Evolutionary conservation across 92 coral and sea anemone genomes (phyloP).

Genomic region (Epizoanthus fatuus): DNA sequence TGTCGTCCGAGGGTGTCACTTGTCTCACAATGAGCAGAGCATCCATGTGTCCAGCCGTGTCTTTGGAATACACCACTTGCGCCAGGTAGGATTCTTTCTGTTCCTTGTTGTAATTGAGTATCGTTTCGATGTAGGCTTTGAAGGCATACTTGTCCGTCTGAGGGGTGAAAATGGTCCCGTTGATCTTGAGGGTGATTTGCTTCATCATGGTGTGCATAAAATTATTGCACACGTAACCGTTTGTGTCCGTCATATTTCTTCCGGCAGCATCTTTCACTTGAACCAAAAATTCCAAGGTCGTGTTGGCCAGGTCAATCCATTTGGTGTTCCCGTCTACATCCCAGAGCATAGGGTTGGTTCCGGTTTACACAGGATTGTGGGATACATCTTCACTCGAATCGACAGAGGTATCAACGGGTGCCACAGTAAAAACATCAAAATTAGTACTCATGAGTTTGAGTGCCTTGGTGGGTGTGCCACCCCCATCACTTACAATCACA

Average conservation of each 20-base stretch:
- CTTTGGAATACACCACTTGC: constrained; percentile 15
- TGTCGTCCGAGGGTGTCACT: too few species aligned
- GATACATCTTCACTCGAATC: neutral
- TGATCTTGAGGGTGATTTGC: constrained; percentile 40
- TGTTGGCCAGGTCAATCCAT: constrained; percentile 34
- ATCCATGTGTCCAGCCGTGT: constrained; percentile 28
- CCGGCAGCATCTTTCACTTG: constrained; percentile 9
- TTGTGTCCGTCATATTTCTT: neutral
- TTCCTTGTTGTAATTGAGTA: constrained; percentile 28
- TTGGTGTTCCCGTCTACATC: constrained; percentile 3
- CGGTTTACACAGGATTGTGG: neutral
- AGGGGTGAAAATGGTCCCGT: constrained; percentile 41
- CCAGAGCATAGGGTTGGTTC: constrained; percentile 46
- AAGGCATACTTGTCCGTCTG: constrained; percentile 43
- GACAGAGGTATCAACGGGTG: neutral
- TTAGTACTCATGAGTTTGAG: neutral
- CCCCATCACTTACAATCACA: neutral
- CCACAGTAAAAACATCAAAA: neutral
- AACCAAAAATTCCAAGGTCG: constrained; percentile 10
- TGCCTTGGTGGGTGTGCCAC: neutral
- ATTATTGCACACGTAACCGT: constrained; percentile 20
- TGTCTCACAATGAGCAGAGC: neutral
- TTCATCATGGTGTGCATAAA: constrained; percentile 30
- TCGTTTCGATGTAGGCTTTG: constrained; percentile 40
- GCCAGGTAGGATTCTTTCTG: constrained; percentile 32